Percentiles rank a stretch among this genome's conserved stretches.
These are phyloP conservation scores for Apogon talboti DNA, from an alignment of 2,797 vertebrate genomes.

Conservation along the genomic window DNA sequence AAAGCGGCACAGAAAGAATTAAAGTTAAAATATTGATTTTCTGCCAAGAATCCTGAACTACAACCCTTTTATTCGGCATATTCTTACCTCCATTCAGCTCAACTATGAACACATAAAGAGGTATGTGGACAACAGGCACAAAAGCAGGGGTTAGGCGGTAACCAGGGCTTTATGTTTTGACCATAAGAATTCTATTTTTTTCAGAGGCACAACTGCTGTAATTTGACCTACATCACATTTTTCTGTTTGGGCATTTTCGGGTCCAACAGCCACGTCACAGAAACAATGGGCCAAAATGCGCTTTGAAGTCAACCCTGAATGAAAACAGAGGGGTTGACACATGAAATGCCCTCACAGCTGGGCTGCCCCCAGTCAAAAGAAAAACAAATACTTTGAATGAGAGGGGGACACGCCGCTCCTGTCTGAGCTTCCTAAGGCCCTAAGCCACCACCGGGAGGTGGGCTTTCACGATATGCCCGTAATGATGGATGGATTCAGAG, in stretches of 20 bases:
- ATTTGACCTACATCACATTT: conserved; percentile 96
- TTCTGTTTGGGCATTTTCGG: conserved; percentile 95
- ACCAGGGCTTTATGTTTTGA: conserved; percentile 87
- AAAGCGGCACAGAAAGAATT: conserved; percentile 32
- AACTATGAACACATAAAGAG: conserved; percentile 54
- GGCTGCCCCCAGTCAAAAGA: conserved; percentile 89
- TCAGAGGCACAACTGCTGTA: conserved; percentile 86
- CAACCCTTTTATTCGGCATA: conserved; percentile 47
- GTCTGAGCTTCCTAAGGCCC: conserved; percentile 89
- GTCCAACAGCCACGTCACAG: conserved; percentile 91
- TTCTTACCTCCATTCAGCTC: conserved; percentile 46
- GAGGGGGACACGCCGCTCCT: conserved; percentile 90
- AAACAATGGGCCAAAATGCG: conserved; percentile 91
- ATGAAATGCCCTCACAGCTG: conserved; percentile 88
- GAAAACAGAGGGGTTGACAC: conserved; percentile 89
- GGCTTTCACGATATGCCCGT: conserved; percentile 88
- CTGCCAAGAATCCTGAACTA: conserved; percentile 36
- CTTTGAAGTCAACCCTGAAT: conserved; percentile 95
- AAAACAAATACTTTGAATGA: conserved; percentile 93
- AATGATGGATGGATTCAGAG: conserved; percentile 96
- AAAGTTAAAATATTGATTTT: conserved; percentile 45
- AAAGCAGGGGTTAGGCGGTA: conserved; percentile 77
- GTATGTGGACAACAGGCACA: conserved; percentile 55
- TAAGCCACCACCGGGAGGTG: conserved; percentile 84
- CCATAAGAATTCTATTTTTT: conserved; percentile 89